Evolutionary conservation across 1,140 invertebrate genomes (phyloP).

Genomic region (Helicoverpa armigera): DNA sequence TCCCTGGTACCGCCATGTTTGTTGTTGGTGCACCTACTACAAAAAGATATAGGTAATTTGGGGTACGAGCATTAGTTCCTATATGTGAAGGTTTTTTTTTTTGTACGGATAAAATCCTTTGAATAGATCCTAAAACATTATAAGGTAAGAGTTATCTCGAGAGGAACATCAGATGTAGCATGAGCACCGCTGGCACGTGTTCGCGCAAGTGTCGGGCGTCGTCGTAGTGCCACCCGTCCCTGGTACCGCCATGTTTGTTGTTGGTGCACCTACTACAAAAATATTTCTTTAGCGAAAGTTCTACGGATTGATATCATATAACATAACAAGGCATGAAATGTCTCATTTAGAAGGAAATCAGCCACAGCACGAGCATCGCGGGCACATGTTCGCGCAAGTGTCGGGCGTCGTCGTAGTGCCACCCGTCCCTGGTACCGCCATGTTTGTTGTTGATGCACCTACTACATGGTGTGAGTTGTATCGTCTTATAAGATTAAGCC

Average conservation of each 20-base stretch:
- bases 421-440: background rate
- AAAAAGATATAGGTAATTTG: background rate
- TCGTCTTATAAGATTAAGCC: too few relatives aligned
- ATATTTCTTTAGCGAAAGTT: too few relatives aligned
- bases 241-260: background rate
- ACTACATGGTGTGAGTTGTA: too few relatives aligned
- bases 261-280: background rate
- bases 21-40: background rate
- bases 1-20: background rate
- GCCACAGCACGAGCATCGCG: slow-evolving; percentile 73
- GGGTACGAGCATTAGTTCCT: too few relatives aligned
- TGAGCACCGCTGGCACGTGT: slow-evolving; percentile 66
- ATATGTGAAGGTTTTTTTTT: too few relatives aligned
- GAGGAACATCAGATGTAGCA: too few relatives aligned
- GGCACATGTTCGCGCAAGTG: slow-evolving; percentile 62
- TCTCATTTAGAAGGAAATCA: slow-evolving; percentile 58
- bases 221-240: background rate
- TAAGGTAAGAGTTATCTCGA: too few relatives aligned
- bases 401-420: slow-evolving; percentile 30
- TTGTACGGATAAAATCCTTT: too few relatives aligned
- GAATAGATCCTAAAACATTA: too few relatives aligned
- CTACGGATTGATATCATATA: too few relatives aligned
- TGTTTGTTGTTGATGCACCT: slow-evolving; percentile 13
- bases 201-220: slow-evolving; percentile 53
- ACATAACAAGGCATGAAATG: too few relatives aligned